Evolutionary conservation across 2,888 invertebrate genomes (phyloP).

Genomic region (Brachylomia viminalis): DNA sequence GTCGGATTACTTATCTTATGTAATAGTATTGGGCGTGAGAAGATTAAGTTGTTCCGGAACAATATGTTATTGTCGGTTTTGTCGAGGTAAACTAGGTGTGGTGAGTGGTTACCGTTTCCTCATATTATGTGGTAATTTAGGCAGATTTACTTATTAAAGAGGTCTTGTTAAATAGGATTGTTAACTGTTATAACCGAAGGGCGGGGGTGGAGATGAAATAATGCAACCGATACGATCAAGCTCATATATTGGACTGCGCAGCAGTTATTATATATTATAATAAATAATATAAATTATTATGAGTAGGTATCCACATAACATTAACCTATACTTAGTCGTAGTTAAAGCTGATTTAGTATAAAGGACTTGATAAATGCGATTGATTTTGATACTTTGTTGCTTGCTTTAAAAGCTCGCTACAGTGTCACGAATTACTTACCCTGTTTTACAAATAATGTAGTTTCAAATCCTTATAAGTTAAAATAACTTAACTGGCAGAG

Average conservation of each 20-base stretch:
- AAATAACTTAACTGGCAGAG: neutral
- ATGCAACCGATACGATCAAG: no score
- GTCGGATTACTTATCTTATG: constrained; percentile 58
- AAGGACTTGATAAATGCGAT: neutral
- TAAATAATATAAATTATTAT: no score
- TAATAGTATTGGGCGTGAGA: constrained; percentile 39
- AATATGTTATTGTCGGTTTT: constrained; percentile 23
- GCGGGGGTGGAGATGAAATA: no score
- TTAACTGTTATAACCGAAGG: no score
- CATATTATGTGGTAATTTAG: neutral
- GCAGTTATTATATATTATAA: no score
- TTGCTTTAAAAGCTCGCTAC: neutral
- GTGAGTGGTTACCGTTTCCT: neutral
- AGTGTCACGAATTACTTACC: neutral
- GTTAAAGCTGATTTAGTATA: neutral
- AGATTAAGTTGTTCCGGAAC: constrained; percentile 19
- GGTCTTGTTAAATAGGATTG: neutral
- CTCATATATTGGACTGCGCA: no score
- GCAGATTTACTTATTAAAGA: neutral
- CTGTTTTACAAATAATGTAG: neutral
- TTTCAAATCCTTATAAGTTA: neutral
- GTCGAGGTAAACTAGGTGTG: constrained; percentile 5
- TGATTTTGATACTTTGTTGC: neutral
- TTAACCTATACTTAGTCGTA: no score
- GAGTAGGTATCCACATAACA: no score